Percentiles rank a stretch among this genome's conserved stretches.
Evolutionary conservation across 1,140 invertebrate genomes (phyloP).

Genomic region (Dreissena polymorpha): DNA sequence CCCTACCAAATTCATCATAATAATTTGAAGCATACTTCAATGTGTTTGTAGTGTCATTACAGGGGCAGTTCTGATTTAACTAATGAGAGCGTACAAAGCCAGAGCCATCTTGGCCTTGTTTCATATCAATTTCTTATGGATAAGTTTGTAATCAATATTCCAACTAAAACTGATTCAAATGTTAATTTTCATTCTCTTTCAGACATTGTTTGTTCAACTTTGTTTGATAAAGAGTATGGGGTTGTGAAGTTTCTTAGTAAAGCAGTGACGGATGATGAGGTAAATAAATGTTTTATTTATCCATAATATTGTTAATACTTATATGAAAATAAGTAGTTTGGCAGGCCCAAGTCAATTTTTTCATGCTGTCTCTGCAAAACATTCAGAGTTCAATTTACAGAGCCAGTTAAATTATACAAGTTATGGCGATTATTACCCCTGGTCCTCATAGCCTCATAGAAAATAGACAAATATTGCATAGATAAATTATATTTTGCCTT

Average conservation of each 20-base stretch:
- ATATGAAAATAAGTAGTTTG: slow-evolving; percentile 11
- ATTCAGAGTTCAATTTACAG: neutral
- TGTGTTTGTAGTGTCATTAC: neutral
- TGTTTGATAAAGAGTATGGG: slow-evolving; percentile 76
- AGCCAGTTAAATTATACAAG: neutral
- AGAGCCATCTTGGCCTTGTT: neutral
- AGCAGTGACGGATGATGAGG: slow-evolving; percentile 70
- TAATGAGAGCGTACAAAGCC: neutral
- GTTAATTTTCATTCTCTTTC: slow-evolving; percentile 41
- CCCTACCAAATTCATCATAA: neutral
- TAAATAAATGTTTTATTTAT: slow-evolving; percentile 48
- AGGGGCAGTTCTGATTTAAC: neutral
- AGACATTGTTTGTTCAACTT: slow-evolving; percentile 73
- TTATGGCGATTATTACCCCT: neutral
- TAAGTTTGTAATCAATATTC: neutral
- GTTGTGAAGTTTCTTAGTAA: slow-evolving; percentile 71
- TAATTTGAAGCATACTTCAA: neutral
- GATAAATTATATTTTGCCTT: too few species aligned
- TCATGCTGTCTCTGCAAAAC: neutral
- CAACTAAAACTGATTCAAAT: neutral
- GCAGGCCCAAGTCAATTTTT: neutral
- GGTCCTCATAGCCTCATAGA: neutral
- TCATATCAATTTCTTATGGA: neutral
- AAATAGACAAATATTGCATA: too few species aligned
- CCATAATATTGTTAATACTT: slow-evolving; percentile 4